Base-by-base conservation (phyloP, 2,113 vertebrate species). In the Cichladusa arquata region DNA sequence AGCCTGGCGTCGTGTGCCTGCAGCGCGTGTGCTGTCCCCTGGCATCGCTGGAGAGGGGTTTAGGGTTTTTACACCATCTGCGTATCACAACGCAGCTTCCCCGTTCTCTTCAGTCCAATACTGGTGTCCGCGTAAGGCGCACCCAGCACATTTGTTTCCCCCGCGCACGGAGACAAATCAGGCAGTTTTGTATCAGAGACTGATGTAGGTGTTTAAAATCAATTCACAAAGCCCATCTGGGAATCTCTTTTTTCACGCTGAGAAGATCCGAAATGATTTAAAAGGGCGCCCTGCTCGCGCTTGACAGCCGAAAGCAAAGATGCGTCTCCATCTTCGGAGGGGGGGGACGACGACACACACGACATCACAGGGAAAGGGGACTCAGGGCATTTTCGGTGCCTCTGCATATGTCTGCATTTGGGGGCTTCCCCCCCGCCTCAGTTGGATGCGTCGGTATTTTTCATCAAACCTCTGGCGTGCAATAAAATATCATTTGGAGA, bases 401-500 rank as follows among this genome's bases (percentile, higher is more conserved):
- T 78, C 60, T 4, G 25, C 34, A 42, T 91, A 78, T 83, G 14
- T 40, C 28, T 81, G 44, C 29, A 2, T 79, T 71, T 78, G 42
- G 29, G 51, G 69, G 16, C 6, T 2, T 9, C 3, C 6, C 14
- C 14, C 42, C 4, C 8, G 5, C 60, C 50, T 33, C 61, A 73
- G 45, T 36, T 53, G 58, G 28, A 33, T 81, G 65, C 19, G 53
- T 80, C 82, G 89, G 4, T 82, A 86, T 82, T 82, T 88, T 81
- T 44, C 71, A 96, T 94, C 88, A 93, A 97, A 83, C 66, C 87
- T 31, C 44, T 89, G 84, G 88, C 93, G 81, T 58, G 77, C 95
- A 91, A 88, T 95, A 95, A 97, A 97, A 96, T 95, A 95, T 87
- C 80, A 82, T 95, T 95, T 82, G 86, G 94, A 97, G 94, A 93